Conservation (phyloP, 2,797 vertebrate species). For the Acanthopagrus latus region DNA sequence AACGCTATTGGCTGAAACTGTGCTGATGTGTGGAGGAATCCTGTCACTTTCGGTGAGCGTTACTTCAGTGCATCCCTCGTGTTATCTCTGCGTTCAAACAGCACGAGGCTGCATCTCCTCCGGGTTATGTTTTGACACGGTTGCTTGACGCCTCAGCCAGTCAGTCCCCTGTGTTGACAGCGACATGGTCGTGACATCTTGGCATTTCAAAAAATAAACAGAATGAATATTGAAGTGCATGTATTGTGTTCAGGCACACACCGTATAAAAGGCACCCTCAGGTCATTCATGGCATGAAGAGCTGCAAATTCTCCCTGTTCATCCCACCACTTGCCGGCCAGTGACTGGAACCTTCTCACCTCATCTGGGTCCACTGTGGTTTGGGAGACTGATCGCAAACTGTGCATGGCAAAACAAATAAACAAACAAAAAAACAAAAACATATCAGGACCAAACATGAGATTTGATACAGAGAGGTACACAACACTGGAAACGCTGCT, state of each 20-base stretch:
- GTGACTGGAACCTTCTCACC: constrained; percentile 89
- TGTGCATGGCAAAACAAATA: not conserved
- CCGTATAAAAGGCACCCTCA: constrained; percentile 97
- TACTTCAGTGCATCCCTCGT: not conserved
- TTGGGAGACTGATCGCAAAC: constrained; percentile 66
- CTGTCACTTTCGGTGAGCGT: constrained; percentile 44
- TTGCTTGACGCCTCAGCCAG: constrained; percentile 20
- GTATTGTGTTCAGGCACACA: constrained; percentile 61
- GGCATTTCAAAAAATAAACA: not conserved
- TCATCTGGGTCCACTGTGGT: constrained; percentile 91
- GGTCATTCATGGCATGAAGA: constrained; percentile 96
- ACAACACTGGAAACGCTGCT: not conserved
- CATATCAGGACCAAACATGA: not conserved
- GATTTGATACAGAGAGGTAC: not conserved
- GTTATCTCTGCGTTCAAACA: constrained; percentile 6
- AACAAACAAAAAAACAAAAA: not conserved
- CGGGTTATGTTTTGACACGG: constrained; percentile 39
- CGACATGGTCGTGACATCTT: not conserved
- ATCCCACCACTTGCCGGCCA: constrained; percentile 96
- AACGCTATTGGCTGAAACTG: constrained; percentile 45
- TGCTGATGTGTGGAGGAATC: constrained; percentile 49
- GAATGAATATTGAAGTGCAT: not conserved
- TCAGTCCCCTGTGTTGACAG: constrained; percentile 5
- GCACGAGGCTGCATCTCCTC: constrained; percentile 7
- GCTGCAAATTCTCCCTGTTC: constrained; percentile 90